A percentile compares a stretch with the other conserved stretches of the same genome.
phyloP scores from a whole-genome alignment of 2,888 invertebrate species.

The Maniola hyperantus region DNA sequence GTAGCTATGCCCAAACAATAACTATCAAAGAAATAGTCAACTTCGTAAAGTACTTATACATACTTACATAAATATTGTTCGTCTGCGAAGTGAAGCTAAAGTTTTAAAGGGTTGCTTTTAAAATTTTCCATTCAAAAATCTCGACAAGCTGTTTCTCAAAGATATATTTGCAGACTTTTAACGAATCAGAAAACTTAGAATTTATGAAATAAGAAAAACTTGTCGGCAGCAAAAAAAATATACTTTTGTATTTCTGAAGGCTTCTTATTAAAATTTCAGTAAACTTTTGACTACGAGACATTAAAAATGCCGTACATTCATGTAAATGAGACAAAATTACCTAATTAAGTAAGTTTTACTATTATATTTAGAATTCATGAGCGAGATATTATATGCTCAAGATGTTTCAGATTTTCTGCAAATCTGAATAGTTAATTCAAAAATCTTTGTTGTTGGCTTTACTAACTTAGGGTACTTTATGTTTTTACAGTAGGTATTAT shows the following conservation, averaged over 20 bases:
- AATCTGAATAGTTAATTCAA: neutral
- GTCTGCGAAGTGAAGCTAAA: neutral
- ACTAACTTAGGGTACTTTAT: too few relatives aligned
- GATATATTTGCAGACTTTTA: constrained; percentile 1
- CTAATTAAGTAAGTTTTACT: neutral
- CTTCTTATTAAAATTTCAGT: neutral
- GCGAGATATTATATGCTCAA: neutral
- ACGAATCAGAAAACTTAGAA: neutral
- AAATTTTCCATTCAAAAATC: neutral
- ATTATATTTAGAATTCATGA: constrained; percentile 2
- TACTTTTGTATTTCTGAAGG: too few relatives aligned
- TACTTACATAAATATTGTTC: neutral
- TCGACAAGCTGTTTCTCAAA: neutral
- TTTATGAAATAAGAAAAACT: too few relatives aligned
- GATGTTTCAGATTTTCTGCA: neutral
- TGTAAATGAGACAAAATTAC: neutral
- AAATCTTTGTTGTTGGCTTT: too few relatives aligned
- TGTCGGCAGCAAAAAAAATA: too few relatives aligned
- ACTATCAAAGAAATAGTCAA: neutral
- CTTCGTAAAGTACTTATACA: neutral
- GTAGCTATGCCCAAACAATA: neutral
- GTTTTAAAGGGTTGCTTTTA: neutral
- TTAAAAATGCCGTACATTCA: neutral
- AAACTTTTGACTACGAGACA: constrained; percentile 1
- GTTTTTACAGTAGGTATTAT: too few relatives aligned